phyloP scores from a whole-genome alignment of 2,888 invertebrate genomes.

The Drosophila paramelanica region DNA sequence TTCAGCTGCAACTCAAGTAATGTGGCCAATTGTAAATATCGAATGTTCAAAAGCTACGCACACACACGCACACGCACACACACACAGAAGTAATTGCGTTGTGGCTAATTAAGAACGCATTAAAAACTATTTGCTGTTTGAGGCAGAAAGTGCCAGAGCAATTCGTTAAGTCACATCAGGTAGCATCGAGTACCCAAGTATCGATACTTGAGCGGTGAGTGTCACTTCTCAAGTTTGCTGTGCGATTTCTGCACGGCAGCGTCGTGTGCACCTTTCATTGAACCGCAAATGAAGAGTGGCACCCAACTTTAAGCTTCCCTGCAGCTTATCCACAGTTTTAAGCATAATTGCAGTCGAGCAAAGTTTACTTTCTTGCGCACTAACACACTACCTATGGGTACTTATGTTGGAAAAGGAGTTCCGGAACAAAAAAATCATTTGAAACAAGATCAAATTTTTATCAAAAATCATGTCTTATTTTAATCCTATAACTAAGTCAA shows the following conservation, averaged over 20 bases:
- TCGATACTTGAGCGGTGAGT: background rate
- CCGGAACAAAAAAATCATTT: too few relatives aligned
- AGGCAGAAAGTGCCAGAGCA: slow-evolving; percentile 42
- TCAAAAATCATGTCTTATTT: too few relatives aligned
- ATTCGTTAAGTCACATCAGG: slow-evolving; percentile 31
- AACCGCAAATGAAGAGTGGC: background rate
- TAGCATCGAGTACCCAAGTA: slow-evolving; percentile 2
- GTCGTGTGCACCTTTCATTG: too few relatives aligned
- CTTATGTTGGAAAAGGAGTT: too few relatives aligned
- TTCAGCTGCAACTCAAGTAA: slow-evolving; percentile 62
- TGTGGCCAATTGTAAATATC: slow-evolving; percentile 73
- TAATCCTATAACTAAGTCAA: too few relatives aligned
- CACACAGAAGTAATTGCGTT: slow-evolving; percentile 14
- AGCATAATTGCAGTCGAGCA: background rate
- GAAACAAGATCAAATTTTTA: too few relatives aligned
- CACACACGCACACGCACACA: slow-evolving; percentile 11
- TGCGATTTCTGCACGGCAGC: background rate
- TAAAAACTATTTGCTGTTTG: slow-evolving; percentile 60
- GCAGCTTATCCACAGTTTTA: background rate
- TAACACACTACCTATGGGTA: too few relatives aligned
- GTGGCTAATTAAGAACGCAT: slow-evolving; percentile 74
- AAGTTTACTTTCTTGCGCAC: background rate
- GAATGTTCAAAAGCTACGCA: slow-evolving; percentile 58
- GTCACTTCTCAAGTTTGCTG: background rate
- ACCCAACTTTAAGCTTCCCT: background rate